Percentiles rank a stretch among this genome's conserved stretches.
phyloP scores from a whole-genome alignment of 2,888 invertebrate species.

The Hetaerina titia region DNA sequence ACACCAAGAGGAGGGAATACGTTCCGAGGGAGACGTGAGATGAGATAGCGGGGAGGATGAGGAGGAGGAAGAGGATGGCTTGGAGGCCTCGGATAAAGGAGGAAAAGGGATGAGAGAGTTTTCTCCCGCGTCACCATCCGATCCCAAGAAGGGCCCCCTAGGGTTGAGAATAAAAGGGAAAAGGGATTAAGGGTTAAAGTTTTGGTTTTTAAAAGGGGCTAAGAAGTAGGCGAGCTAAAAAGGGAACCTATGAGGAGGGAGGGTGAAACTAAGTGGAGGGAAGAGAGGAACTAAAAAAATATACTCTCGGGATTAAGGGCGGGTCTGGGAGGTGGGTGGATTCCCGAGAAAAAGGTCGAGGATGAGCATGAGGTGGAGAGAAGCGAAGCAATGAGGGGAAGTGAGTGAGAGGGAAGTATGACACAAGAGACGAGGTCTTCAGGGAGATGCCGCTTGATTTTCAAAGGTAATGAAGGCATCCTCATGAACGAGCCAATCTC shows the following conservation, averaged over 20 bases:
- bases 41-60: not conserved
- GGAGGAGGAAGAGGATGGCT: too few species aligned
- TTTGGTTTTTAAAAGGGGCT: slow-evolving; percentile 5
- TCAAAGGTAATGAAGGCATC: too few species aligned
- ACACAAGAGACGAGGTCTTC: too few species aligned
- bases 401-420: not conserved
- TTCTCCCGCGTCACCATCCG: too few species aligned
- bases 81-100: not conserved
- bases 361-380: not conserved
- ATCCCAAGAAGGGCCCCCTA: not conserved
- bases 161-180: not conserved
- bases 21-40: not conserved
- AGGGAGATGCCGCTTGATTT: too few species aligned
- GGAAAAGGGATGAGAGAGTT: too few species aligned
- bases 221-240: not conserved
- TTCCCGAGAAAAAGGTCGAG: not conserved
- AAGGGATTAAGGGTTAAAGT: not conserved
- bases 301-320: not conserved
- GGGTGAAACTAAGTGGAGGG: not conserved
- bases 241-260: not conserved
- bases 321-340: not conserved
- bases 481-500: too few species aligned
- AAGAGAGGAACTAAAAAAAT: not conserved
- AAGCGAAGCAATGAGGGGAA: not conserved
- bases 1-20: not conserved